A percentile compares a stretch with the other conserved stretches of the same genome.
Conservation (phyloP, 1,140 invertebrate genomes). For the Eriosoma lanigerum region DNA sequence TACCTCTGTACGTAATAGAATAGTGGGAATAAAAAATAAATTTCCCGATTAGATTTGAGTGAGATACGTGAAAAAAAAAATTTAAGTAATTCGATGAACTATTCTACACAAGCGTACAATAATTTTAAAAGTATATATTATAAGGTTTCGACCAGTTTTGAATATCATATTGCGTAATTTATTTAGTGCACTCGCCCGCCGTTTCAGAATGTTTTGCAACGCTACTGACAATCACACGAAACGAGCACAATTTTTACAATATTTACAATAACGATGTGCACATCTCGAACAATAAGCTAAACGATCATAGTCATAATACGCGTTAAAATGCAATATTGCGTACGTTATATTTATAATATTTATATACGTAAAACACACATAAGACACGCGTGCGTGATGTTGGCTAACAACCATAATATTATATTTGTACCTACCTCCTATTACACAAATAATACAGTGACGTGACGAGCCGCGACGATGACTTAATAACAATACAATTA, state of each 20-base stretch:
- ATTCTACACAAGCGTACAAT: too few species aligned
- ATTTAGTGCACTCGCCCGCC: not conserved
- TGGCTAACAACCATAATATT: not conserved
- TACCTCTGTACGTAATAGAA: too few species aligned
- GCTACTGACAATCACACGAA: not conserved
- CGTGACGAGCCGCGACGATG: too few species aligned
- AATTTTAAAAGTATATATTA: too few species aligned
- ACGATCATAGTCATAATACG: not conserved
- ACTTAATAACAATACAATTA: too few species aligned
- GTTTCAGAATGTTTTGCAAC: slow-evolving; percentile 6
- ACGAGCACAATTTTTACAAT: not conserved
- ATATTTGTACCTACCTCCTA: too few species aligned
- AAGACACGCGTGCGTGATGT: not conserved
- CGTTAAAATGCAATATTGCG: not conserved
- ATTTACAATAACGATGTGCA: not conserved
- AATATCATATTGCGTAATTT: too few species aligned
- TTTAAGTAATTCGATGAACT: too few species aligned
- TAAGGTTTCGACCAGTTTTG: too few species aligned
- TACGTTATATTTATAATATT: not conserved
- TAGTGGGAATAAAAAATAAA: too few species aligned
- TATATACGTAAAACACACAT: not conserved
- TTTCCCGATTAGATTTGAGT: too few species aligned
- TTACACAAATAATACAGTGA: not conserved
- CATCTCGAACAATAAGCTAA: not conserved
- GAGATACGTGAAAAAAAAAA: too few species aligned